A percentile compares a stretch with the other conserved stretches of the same genome.
Evolutionary conservation across 2,113 vertebrate species (phyloP).

Genomic region (Suricata suricatta): DNA sequence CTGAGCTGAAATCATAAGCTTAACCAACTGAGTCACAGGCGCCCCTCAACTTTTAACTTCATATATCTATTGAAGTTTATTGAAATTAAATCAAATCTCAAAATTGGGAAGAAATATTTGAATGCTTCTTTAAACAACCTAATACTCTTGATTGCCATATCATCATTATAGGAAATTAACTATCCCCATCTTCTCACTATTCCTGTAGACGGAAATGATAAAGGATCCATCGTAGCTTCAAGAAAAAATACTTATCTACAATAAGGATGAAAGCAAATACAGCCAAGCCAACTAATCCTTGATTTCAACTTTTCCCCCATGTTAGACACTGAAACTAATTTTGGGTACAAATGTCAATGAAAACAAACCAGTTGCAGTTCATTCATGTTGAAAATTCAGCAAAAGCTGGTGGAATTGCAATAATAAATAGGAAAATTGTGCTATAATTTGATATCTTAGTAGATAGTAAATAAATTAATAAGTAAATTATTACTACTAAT

Average conservation of each 20-base stretch:
- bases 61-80: neutral
- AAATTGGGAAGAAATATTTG: neutral
- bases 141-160: neutral
- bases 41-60: neutral
- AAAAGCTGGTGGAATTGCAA: neutral
- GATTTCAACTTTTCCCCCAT: neutral
- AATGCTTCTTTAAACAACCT: neutral
- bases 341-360: neutral
- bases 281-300: neutral
- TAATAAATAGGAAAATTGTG: neutral
- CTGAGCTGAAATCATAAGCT: too few species aligned
- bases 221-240: neutral
- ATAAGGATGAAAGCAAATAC: neutral
- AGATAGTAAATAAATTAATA: neutral
- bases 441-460: neutral
- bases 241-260: neutral
- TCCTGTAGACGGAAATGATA: neutral
- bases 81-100: slow-evolving; percentile 1
- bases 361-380: neutral
- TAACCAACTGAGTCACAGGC: too few species aligned
- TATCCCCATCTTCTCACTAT: neutral
- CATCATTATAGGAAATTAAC: neutral
- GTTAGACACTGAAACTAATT: neutral
- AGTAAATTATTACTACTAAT: too few species aligned
- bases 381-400: neutral